A percentile compares a stretch with the other conserved stretches of the same genome.
phyloP scores from a whole-genome alignment of 2,113 vertebrate genomes.

The Dicrurus megarhynchus region DNA sequence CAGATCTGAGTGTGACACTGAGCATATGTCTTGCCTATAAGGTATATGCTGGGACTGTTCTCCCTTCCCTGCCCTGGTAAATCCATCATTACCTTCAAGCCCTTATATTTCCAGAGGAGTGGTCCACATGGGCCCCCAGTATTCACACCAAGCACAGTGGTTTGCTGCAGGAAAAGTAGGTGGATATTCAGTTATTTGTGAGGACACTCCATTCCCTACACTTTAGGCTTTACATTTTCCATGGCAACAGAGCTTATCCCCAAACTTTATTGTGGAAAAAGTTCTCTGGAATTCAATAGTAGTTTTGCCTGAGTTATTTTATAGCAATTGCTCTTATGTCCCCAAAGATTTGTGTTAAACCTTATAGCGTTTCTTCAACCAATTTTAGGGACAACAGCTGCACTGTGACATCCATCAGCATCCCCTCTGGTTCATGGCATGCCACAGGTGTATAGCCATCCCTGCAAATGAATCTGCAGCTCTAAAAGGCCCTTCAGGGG shows the following conservation, averaged over 20 bases:
- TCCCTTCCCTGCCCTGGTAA: background rate
- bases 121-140: background rate
- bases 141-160: background rate
- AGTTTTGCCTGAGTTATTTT: background rate
- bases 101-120: background rate
- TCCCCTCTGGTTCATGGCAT: background rate
- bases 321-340: background rate
- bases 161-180: background rate
- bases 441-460: fast-evolving
- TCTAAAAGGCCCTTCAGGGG: background rate
- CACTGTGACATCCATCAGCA: background rate
- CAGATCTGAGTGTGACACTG: background rate
- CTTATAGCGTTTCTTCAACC: background rate
- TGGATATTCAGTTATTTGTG: background rate
- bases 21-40: background rate
- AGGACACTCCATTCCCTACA: background rate
- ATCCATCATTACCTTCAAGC: background rate
- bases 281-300: background rate
- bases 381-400: background rate
- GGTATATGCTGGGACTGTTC: background rate
- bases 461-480: background rate
- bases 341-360: background rate
- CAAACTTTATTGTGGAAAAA: background rate
- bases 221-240: background rate
- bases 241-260: background rate